phyloP scores from a whole-genome alignment of 1,140 invertebrate genomes.

The Phthorimaea operculella region DNA sequence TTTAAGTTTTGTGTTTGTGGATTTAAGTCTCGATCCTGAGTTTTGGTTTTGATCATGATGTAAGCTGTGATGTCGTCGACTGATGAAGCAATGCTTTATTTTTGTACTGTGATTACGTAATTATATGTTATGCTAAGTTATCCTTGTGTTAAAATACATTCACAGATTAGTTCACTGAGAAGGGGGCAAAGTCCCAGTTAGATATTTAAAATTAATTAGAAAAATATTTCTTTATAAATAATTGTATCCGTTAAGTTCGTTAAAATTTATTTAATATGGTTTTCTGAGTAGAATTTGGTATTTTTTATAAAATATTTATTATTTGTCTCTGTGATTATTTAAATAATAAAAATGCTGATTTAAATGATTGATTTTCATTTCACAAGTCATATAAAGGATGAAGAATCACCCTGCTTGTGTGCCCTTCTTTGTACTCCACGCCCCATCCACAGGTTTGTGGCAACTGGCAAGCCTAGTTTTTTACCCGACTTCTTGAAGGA shows the following conservation, averaged over 20 bases:
- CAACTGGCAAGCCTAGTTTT: too few species aligned
- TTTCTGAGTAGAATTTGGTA: conserved; percentile 30
- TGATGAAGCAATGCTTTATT: conserved; percentile 63
- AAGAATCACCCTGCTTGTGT: too few species aligned
- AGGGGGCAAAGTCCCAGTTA: conserved; percentile 27
- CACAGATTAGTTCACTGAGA: conserved; percentile 14
- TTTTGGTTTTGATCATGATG: conserved; percentile 49
- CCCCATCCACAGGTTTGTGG: too few species aligned
- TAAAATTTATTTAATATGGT: conserved; percentile 16
- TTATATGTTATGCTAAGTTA: conserved; percentile 52
- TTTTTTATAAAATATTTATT: conserved; percentile 41
- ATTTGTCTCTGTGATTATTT: conserved; percentile 45
- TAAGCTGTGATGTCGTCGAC: conserved; percentile 58
- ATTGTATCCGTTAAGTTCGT: conserved; percentile 14
- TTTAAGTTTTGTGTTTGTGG: conserved; percentile 16
- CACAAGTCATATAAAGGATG: too few species aligned
- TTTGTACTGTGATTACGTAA: conserved; percentile 62
- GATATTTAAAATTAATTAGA: conserved; percentile 10
- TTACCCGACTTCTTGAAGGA: too few species aligned
- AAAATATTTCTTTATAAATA: conserved; percentile 10
- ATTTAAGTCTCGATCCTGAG: conserved; percentile 15
- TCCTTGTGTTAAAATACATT: conserved; percentile 30
- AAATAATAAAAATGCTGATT: conserved; percentile 22
- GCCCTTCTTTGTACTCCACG: too few species aligned
- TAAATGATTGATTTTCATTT: neutral